Percentiles rank a stretch among this genome's conserved stretches.
Conservation (phyloP, 2,113 vertebrate species). For the Amphiprion percula region DNA sequence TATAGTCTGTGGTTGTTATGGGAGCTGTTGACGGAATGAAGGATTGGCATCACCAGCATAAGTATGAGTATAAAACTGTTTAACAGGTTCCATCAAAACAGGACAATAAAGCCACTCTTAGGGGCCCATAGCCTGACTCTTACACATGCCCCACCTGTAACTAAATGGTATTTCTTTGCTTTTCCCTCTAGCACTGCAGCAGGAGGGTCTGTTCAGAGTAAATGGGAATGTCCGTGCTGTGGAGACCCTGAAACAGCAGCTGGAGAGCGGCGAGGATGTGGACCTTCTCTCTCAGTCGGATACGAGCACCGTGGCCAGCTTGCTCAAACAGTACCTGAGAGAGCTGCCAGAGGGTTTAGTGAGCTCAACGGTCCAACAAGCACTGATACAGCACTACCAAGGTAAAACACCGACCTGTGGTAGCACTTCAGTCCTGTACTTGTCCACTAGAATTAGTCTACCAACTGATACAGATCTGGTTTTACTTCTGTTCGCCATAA, state of each 20-base stretch:
- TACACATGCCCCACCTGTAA: neutral
- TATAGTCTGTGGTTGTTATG: no score
- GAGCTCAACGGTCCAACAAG: constrained; percentile 82
- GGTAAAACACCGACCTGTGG: constrained; percentile 79
- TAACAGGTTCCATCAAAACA: neutral
- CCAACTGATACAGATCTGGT: neutral
- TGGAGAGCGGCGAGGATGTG: constrained; percentile 86
- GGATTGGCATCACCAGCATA: no score
- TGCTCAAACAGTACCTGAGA: constrained; percentile 92
- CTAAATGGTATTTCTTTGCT: constrained; percentile 2
- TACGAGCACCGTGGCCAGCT: constrained; percentile 88
- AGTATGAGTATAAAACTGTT: no score
- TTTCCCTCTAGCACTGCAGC: constrained; percentile 86
- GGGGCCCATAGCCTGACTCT: neutral
- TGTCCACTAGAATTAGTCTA: neutral
- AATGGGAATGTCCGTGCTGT: constrained; percentile 90
- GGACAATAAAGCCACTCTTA: neutral
- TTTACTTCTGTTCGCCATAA: constrained; percentile 5
- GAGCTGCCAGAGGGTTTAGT: constrained; percentile 91
- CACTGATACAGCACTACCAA: constrained; percentile 86
- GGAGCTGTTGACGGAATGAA: no score
- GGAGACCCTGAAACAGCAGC: constrained; percentile 86
- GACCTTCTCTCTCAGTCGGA: constrained; percentile 86
- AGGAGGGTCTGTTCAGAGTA: constrained; percentile 95
- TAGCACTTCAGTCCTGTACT: neutral